Evolutionary conservation across 2,888 invertebrate genomes (phyloP), one percentile per base, ranked within the genome.

Genomic region (Amphipoea oculea): DNA sequence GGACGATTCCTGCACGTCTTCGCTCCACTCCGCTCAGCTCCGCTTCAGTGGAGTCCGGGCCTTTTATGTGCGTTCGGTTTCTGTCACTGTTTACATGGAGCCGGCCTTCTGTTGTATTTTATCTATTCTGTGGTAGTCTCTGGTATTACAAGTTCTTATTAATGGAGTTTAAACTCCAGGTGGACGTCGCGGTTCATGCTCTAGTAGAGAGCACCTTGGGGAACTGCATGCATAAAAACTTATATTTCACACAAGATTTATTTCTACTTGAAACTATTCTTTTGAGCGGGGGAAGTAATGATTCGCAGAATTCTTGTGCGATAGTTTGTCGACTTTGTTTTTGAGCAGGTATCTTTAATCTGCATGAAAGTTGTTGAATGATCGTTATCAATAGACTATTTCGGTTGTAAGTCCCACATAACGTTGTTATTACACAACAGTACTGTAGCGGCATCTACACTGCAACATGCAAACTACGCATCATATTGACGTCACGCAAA

Each of bases 141-240:
- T 62, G 45, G 81, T 84, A 84, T 84, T 87, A 78, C 81, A 81
- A 81, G 82, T 75, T 79, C 67, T 86, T 89, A 88, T 83, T 85
- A 88, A 86, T 88, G 79, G 80, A 80, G 65, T 82, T 84, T 60
- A 79, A 79, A 82, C 69, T 87, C 67, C 76, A 87, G 85, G 87
- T 81, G 68, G 79, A 77, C 72, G 70, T 75, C 66, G 74, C n/a
- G 82, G 85, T 75, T 78, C 73, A 77, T 69, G 76, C 67, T 81
- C 68, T 40, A 71, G 42, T 51, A 54, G 69, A 62, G 63, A 79
- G 57, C 65, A 75, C 51, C 67, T 73, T 73, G 20, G 63, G 78
- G 36, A 23, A 51, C 62, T 81, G 76, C 69, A 40, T 81, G 76
- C 69, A 40, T 73, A 51, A 70, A 71, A 78, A 75, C 60, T 70